These are phyloP conservation scores for Coremacera marginata DNA, from an alignment of 2,888 invertebrate species.

Conservation along the genomic window DNA sequence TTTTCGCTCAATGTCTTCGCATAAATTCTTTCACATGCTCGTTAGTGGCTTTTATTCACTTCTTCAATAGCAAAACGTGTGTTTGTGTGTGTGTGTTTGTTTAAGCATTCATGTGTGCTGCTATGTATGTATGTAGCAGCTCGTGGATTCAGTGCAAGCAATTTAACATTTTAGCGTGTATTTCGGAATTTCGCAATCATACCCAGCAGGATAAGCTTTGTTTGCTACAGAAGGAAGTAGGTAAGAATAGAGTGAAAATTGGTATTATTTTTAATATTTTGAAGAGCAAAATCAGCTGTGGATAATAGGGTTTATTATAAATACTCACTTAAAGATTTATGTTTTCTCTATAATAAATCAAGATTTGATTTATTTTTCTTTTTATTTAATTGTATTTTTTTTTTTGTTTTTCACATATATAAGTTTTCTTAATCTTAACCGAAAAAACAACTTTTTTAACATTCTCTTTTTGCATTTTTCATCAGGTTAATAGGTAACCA, in stretches of 20 bases:
- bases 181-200: too few relatives aligned
- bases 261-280: not conserved
- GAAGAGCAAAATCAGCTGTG: too few relatives aligned
- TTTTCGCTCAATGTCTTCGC: constrained; percentile 3
- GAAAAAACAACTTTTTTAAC: too few relatives aligned
- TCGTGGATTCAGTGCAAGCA: not conserved
- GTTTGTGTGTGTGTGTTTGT: not conserved
- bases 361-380: too few relatives aligned
- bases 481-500: too few relatives aligned
- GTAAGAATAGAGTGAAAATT: not conserved
- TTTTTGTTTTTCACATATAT: too few relatives aligned
- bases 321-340: too few relatives aligned
- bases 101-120: not conserved
- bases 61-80: not conserved
- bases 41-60: constrained; percentile 33
- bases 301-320: too few relatives aligned
- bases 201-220: not conserved
- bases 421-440: too few relatives aligned
- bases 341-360: too few relatives aligned
- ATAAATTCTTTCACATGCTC: constrained; percentile 18
- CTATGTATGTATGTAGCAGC: not conserved
- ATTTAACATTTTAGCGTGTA: not conserved
- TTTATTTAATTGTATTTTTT: too few relatives aligned
- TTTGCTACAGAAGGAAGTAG: not conserved
- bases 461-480: too few relatives aligned